Percentiles rank a stretch among this genome's conserved stretches.
These are phyloP conservation scores for Gisinianus flammeolus DNA, from an alignment of 2,888 invertebrate genomes.

Conservation along the genomic window DNA sequence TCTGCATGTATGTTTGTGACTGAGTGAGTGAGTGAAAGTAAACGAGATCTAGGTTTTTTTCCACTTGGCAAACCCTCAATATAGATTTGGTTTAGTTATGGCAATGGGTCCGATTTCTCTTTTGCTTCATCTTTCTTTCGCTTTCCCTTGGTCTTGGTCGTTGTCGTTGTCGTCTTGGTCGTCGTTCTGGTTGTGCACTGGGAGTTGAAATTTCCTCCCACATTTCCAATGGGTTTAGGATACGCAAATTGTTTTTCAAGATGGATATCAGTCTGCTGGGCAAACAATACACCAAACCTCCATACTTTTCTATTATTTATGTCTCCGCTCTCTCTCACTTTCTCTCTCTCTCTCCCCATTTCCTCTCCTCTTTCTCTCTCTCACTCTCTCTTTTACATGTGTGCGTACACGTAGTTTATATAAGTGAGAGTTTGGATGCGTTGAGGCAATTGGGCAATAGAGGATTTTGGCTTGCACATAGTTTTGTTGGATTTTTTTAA, in stretches of 20 bases:
- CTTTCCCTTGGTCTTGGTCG: not conserved
- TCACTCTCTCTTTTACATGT: not conserved
- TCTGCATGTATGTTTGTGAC: not conserved
- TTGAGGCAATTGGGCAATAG: no score
- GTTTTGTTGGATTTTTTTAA: no score
- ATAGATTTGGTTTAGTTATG: not conserved
- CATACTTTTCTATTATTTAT: conserved; percentile 6
- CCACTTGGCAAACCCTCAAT: conserved; percentile 17
- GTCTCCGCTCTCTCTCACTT: not conserved
- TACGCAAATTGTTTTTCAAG: conserved; percentile 26
- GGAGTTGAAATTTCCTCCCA: not conserved
- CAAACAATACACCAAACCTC: conserved; percentile 8
- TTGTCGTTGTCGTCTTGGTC: not conserved
- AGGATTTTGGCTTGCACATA: no score
- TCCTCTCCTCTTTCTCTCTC: not conserved
- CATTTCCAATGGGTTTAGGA: conserved; percentile 19
- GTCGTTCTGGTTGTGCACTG: not conserved
- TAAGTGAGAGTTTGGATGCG: no score
- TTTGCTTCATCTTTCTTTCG: not conserved
- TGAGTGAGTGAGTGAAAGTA: not conserved
- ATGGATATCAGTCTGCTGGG: conserved; percentile 7
- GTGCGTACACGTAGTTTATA: not conserved
- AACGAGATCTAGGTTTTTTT: no score
- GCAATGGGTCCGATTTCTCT: not conserved
- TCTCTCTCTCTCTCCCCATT: not conserved